Conservation (phyloP, 2,797 vertebrate genomes). For the Eidolon dupreanum region DNA sequence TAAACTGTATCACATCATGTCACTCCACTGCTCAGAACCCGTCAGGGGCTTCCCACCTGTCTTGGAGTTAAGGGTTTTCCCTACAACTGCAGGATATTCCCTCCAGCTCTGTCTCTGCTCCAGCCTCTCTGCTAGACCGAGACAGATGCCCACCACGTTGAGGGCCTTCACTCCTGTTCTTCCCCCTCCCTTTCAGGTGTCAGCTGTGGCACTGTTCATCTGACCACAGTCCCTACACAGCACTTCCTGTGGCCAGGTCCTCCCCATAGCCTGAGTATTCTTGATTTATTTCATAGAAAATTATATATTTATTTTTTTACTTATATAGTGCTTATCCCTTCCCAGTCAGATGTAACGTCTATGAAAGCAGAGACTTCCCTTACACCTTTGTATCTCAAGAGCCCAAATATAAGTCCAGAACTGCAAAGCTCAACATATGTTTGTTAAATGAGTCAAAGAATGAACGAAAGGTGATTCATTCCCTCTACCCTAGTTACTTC, state of each 20-base stretch:
- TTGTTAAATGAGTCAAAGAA: not conserved
- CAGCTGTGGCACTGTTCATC: not conserved
- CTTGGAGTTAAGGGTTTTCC: not conserved
- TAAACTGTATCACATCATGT: not conserved
- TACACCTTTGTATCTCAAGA: not conserved
- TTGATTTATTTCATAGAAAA: not conserved
- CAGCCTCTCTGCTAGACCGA: not conserved
- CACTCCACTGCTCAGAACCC: not conserved
- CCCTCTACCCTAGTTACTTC: not conserved
- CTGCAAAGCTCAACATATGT: not conserved
- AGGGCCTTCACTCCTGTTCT: not conserved
- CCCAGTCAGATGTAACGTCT: not conserved
- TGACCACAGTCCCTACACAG: not conserved
- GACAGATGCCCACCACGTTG: rapidly evolving
- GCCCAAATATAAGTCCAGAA: not conserved
- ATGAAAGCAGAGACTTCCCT: not conserved
- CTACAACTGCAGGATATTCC: no score
- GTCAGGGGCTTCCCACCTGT: not conserved
- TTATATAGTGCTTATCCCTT: not conserved
- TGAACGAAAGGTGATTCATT: not conserved
- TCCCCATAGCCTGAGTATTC: not conserved
- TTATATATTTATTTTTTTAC: not conserved
- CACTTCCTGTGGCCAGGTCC: no score
- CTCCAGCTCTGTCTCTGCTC: not conserved
- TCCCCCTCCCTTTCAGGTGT: not conserved